A percentile compares a stretch with the other conserved stretches of the same genome.
Evolutionary conservation across 2,113 vertebrate genomes (phyloP).

Genomic region (Amphiprion ocellaris): DNA sequence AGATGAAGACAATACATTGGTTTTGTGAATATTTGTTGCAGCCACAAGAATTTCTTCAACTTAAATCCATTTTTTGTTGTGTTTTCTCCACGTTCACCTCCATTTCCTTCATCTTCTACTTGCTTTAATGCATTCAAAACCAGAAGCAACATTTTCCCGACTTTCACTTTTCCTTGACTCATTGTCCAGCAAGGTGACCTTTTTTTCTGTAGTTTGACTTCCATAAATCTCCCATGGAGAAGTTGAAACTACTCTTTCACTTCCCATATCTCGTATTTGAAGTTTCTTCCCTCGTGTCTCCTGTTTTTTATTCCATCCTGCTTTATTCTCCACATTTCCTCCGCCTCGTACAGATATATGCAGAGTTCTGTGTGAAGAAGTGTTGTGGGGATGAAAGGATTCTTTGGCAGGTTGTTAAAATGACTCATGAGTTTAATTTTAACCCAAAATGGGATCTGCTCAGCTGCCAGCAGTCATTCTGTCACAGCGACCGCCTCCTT

Average conservation of each 20-base stretch:
- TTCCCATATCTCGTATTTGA: background rate
- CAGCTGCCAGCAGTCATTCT: conserved; percentile 45
- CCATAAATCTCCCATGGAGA: conserved; percentile 20
- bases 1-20: no score
- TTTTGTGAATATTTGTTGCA: no score
- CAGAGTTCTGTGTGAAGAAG: conserved; percentile 28
- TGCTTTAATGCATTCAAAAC: no score
- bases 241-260: conserved; percentile 11
- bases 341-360: conserved; percentile 14
- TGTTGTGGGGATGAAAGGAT: conserved; percentile 47
- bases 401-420: conserved; percentile 69
- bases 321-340: background rate
- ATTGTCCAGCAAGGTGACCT: background rate
- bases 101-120: no score
- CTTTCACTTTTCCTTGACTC: background rate
- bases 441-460: conserved; percentile 55
- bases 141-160: background rate
- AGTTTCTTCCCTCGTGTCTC: background rate
- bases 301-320: background rate
- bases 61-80: no score
- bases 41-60: no score
- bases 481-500: conserved; percentile 13
- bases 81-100: no score
- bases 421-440: conserved; percentile 75
- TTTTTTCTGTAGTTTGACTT: background rate